Evolutionary conservation across 2,113 vertebrate species (phyloP).

Genomic region (Felis chaus): DNA sequence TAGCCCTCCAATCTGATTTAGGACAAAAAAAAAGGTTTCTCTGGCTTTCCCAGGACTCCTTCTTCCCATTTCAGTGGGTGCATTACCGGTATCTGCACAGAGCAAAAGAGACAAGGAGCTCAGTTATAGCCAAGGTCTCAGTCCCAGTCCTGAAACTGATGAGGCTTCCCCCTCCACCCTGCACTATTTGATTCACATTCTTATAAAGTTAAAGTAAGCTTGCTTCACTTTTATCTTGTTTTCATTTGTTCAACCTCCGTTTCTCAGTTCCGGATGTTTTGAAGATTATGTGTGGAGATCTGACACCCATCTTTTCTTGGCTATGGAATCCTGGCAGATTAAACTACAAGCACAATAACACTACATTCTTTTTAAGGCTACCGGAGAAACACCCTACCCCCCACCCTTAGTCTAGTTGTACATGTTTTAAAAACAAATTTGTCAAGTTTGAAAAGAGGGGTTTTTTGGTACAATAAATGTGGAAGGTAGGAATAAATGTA

Average conservation of each 20-base stretch:
- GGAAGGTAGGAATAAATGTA: background rate
- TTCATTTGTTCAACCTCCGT: conserved; percentile 62
- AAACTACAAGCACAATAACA: background rate
- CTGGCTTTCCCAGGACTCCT: background rate
- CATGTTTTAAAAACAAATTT: conserved; percentile 14
- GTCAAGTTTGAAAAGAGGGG: background rate
- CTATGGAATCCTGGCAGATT: conserved; percentile 60
- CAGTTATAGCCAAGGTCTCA: background rate
- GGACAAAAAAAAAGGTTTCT: background rate
- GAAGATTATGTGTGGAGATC: conserved; percentile 63
- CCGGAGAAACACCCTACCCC: background rate
- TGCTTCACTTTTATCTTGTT: conserved; percentile 76
- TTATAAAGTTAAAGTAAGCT: conserved; percentile 57
- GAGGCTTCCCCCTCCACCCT: background rate
- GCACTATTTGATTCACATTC: conserved; percentile 53
- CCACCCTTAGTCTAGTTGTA: background rate
- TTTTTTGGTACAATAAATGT: background rate
- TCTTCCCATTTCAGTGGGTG: conserved; percentile 28
- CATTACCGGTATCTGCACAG: conserved; percentile 24
- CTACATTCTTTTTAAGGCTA: background rate
- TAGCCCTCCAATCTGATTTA: conserved; percentile 54
- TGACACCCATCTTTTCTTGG: conserved; percentile 77
- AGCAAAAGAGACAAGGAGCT: background rate
- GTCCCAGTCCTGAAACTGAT: conserved; percentile 40
- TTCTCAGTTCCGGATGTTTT: conserved; percentile 67